A percentile compares a stretch with the other conserved stretches of the same genome.
Conservation (phyloP, 2,113 vertebrate genomes). For the Beaufortia kweichowensis region DNA sequence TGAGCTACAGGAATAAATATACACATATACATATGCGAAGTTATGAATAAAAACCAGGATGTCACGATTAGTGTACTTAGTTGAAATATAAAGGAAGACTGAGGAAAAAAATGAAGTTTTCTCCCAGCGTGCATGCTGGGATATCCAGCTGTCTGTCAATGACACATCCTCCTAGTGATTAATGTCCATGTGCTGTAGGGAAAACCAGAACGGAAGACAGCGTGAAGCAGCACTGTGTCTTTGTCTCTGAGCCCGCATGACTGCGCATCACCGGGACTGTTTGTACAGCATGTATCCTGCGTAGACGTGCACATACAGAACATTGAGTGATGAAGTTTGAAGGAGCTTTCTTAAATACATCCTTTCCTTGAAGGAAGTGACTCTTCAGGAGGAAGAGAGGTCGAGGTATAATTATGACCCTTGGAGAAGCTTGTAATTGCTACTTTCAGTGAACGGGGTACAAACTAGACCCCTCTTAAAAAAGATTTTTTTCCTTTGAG, state of each 20-base stretch:
- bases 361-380: constrained; percentile 10
- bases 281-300: constrained; percentile 38
- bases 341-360: constrained; percentile 10
- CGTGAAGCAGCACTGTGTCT: constrained; percentile 53
- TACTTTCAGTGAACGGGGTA: too few relatives aligned
- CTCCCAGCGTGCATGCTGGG: constrained; percentile 49
- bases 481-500: too few relatives aligned
- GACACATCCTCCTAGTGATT: constrained; percentile 54
- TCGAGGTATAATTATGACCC: constrained; percentile 5
- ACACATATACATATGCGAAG: too few relatives aligned
- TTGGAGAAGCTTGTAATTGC: background rate
- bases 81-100: background rate
- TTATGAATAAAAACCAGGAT: background rate
- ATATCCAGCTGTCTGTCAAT: constrained; percentile 44
- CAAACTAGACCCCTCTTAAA: too few relatives aligned
- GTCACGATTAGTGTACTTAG: background rate
- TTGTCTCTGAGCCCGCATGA: constrained; percentile 48
- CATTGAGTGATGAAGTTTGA: constrained; percentile 28
- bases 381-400: background rate
- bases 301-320: constrained; percentile 28
- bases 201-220: constrained; percentile 42
- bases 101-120: constrained; percentile 48
- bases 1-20: too few relatives aligned
- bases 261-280: constrained; percentile 53
- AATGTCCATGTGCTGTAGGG: constrained; percentile 59